These are phyloP conservation scores for Cantharis lateralis DNA, from an alignment of 2,888 invertebrate genomes.

Conservation along the genomic window DNA sequence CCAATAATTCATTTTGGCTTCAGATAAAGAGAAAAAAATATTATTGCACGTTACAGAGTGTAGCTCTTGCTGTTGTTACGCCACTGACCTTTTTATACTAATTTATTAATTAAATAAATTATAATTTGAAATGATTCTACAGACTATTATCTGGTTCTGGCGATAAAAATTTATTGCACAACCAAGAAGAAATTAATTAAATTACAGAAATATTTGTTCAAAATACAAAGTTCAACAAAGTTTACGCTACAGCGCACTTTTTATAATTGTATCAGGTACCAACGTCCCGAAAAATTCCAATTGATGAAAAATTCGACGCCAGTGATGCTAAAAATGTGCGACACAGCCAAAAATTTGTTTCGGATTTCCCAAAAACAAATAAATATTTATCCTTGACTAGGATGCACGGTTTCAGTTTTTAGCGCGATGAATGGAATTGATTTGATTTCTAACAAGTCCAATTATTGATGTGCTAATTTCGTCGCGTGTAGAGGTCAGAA, in stretches of 20 bases:
- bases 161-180: not conserved
- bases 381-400: too few species aligned
- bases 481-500: not conserved
- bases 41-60: too few species aligned
- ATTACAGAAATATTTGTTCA: not conserved
- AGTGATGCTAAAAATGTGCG: not conserved
- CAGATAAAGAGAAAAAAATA: too few species aligned
- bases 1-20: too few species aligned
- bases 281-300: not conserved
- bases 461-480: not conserved
- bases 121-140: too few species aligned
- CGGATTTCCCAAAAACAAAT: too few species aligned
- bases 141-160: not conserved
- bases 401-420: too few species aligned
- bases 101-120: too few species aligned
- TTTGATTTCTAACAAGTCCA: not conserved
- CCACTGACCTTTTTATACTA: too few species aligned
- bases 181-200: not conserved
- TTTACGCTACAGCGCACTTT: not conserved
- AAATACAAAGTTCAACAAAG: too few species aligned
- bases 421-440: too few species aligned
- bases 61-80: too few species aligned
- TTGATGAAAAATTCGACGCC: not conserved
- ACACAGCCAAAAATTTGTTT: not conserved
- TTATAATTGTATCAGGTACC: not conserved